These are phyloP conservation scores for Chrysodeixis includens DNA, from an alignment of 2,888 invertebrate genomes.

Conservation along the genomic window DNA sequence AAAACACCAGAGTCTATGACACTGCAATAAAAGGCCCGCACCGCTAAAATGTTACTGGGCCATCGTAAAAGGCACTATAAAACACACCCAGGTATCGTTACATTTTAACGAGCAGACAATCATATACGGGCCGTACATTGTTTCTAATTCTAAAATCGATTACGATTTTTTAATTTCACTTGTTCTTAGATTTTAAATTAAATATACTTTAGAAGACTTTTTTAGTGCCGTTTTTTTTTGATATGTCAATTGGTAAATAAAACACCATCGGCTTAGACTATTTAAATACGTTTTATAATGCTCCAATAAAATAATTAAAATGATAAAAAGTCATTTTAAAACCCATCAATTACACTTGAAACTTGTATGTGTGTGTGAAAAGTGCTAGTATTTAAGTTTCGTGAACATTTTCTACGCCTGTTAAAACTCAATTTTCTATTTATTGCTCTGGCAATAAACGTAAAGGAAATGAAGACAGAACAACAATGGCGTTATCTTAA, in stretches of 20 bases:
- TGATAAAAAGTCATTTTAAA: not conserved
- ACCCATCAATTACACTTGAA: constrained; percentile 15
- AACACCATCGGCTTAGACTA: too few relatives aligned
- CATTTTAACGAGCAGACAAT: constrained; percentile 85
- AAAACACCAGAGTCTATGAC: constrained; percentile 85
- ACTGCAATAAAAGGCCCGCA: constrained; percentile 87
- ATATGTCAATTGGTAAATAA: too few relatives aligned
- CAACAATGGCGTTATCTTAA: constrained; percentile 75
- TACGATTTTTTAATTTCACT: not conserved
- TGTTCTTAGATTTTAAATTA: not conserved
- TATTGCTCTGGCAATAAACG: constrained; percentile 68
- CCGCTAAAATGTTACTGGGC: constrained; percentile 88
- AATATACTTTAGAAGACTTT: too few relatives aligned
- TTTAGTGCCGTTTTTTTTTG: too few relatives aligned
- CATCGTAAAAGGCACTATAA: constrained; percentile 85
- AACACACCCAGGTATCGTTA: constrained; percentile 84
- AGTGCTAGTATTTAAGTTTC: constrained; percentile 52
- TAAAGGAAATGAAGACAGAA: constrained; percentile 74
- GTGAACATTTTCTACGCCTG: constrained; percentile 62
- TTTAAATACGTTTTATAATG: not conserved
- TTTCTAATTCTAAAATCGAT: not conserved
- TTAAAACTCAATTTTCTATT: constrained; percentile 71
- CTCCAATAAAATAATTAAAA: constrained; percentile 5
- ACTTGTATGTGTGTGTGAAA: too few relatives aligned
- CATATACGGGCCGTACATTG: constrained; percentile 81